These are phyloP conservation scores for Erinaceus europaeus DNA, from an alignment of 2,113 vertebrate species.

Conservation along the genomic window DNA sequence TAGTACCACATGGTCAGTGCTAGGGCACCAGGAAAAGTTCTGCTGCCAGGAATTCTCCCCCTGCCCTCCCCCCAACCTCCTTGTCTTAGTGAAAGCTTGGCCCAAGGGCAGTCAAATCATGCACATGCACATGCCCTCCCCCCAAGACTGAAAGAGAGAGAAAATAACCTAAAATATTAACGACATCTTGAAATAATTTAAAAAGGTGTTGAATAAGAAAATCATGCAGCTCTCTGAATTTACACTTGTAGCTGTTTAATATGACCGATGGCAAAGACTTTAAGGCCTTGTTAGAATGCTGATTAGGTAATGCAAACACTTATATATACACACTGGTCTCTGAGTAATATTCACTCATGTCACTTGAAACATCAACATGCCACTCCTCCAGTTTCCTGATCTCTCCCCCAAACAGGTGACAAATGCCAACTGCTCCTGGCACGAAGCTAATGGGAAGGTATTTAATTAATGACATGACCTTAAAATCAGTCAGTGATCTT, in stretches of 20 bases:
- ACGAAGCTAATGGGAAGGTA: slow-evolving; percentile 7
- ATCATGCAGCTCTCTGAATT: not conserved
- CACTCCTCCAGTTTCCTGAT: not conserved
- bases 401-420: not conserved
- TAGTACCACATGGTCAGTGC: too few relatives aligned
- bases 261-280: slow-evolving; percentile 11
- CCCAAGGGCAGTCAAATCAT: too few relatives aligned
- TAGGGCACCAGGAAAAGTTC: too few relatives aligned
- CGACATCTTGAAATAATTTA: not conserved
- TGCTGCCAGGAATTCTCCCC: too few relatives aligned
- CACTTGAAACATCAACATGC: not conserved
- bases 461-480: slow-evolving; percentile 42
- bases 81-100: too few relatives aligned
- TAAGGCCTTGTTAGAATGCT: not conserved
- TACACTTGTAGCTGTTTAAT: not conserved
- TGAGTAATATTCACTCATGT: not conserved
- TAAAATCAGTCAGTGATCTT: slow-evolving; percentile 37
- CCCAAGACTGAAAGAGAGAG: slow-evolving; percentile 23
- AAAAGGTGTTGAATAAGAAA: not conserved
- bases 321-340: not conserved
- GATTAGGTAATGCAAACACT: not conserved
- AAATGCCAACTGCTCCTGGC: slow-evolving; percentile 5
- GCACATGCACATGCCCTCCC: too few relatives aligned
- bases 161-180: not conserved
- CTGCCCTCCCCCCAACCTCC: too few relatives aligned